Conservation (phyloP, 2,888 invertebrate genomes). For the Mechanitis messenoides region DNA sequence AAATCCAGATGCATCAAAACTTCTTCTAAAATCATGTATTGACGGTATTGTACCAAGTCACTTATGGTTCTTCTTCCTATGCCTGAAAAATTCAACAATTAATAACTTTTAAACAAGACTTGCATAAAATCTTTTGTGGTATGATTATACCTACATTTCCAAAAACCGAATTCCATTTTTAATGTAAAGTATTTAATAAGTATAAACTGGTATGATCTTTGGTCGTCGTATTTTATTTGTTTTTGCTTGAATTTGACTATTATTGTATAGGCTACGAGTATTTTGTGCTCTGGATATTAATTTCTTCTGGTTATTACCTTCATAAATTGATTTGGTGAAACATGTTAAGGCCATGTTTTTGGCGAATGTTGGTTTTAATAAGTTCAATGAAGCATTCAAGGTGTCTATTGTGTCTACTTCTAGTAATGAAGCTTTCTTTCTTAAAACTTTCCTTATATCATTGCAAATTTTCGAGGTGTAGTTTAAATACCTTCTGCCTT, state of each 20-base stretch:
- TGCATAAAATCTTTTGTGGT: constrained; percentile 2
- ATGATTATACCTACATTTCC: constrained; percentile 15
- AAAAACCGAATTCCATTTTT: constrained; percentile 1
- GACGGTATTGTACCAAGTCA: constrained; percentile 43
- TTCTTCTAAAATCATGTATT: constrained; percentile 58
- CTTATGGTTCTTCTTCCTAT: constrained; percentile 46
- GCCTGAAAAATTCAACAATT: constrained; percentile 40
- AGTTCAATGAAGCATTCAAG: constrained; percentile 46
- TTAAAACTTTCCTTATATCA: constrained; percentile 55
- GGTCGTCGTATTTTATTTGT: constrained; percentile 31
- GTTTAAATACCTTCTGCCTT: constrained; percentile 61
- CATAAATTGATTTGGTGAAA: constrained; percentile 48
- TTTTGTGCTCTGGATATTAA: constrained; percentile 37
- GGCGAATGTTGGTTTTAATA: constrained; percentile 43
- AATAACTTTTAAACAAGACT: constrained; percentile 1
- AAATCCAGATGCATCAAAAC: constrained; percentile 52
- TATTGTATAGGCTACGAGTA: constrained; percentile 27
- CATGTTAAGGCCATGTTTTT: constrained; percentile 41
- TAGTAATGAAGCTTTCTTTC: constrained; percentile 43
- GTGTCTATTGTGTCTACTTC: constrained; percentile 43
- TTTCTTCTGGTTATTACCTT: constrained; percentile 43
- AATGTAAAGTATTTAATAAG: constrained; percentile 32
- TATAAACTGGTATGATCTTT: constrained; percentile 43
- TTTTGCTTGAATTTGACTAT: constrained; percentile 22
- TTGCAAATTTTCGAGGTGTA: constrained; percentile 58